Evolutionary conservation across 2,888 invertebrate species (phyloP), one percentile per base, ranked within the genome.

Genomic region (Cryptosula pallasiana): DNA sequence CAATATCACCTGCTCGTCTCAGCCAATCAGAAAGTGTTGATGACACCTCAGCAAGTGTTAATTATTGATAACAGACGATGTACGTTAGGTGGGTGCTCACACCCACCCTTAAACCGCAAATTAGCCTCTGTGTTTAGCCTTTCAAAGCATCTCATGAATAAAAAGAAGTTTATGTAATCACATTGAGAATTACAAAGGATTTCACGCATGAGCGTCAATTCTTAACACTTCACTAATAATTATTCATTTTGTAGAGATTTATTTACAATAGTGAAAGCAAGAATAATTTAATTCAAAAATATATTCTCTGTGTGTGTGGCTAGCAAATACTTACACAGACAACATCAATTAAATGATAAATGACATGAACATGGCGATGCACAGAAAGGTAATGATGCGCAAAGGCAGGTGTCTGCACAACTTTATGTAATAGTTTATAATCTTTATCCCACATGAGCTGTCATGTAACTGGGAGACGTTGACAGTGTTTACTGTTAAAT

Each of bases 161-260:
- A 45, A 45, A 45, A 45, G 45, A 45, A 45, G 45, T 45, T 45
- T 45, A 45, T 45, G 45, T 45, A 45, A 45, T 45, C 45, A 45
- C 45, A 45, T 45, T 45, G 45, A 5, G 9, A 20, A 45, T 45
- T 5, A 45, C 45, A 45, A 45, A 45, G 20, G 45, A 20, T 45
- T 45, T 45, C 20, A 20, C 5, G 9, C 5, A 5, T 13, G 20
- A 45, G 45, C 45, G 5, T 20, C 20, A 45, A 45, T 45, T 5
- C 45, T 13, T 45, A 13, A 45, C 45, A 45, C 9, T 45, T 13
- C 5, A 20, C 45, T 20, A 45, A 13, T 45, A 45, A 45, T 45
- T 45, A 45, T 45, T 45, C 45, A 45, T 20, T 45, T n/a, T 5
- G 45, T 20, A 45, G 5, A 45, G 45, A 20, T 45, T 45, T 45